Evolutionary conservation across 2,797 vertebrate species (phyloP).

Genomic region (Xenopus petersii): DNA sequence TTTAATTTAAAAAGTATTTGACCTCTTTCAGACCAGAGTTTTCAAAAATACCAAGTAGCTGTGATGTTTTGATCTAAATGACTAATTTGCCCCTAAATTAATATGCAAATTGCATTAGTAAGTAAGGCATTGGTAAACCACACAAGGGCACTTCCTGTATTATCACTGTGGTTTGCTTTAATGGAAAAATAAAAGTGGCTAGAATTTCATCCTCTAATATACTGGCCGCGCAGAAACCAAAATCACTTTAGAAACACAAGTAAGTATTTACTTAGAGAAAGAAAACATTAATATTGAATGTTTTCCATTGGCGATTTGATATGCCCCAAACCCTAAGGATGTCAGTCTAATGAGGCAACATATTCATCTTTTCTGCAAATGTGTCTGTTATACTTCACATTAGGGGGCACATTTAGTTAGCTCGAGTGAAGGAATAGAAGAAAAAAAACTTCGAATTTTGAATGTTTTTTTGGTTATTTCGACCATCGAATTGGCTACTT

Average conservation of each 20-base stretch:
- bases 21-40: neutral
- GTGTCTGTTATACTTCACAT: no score
- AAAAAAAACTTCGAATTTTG: no score
- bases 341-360: no score
- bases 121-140: slow-evolving; percentile 26
- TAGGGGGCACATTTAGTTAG: no score
- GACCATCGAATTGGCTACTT: no score
- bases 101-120: slow-evolving; percentile 23
- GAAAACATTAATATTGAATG: no score
- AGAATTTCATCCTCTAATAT: slow-evolving; percentile 8
- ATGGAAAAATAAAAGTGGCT: slow-evolving; percentile 34
- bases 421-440: no score
- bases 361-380: no score
- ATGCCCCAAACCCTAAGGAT: no score
- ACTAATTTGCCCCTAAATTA: slow-evolving; percentile 33
- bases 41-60: slow-evolving; percentile 20
- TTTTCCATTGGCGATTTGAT: no score
- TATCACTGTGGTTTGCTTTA: slow-evolving; percentile 41
- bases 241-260: slow-evolving; percentile 4
- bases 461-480: no score
- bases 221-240: slow-evolving; percentile 8
- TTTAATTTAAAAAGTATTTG: no score
- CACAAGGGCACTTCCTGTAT: slow-evolving; percentile 32
- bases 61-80: slow-evolving; percentile 28
- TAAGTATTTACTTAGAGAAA: slow-evolving; percentile 22